Percentiles rank a stretch among this genome's conserved stretches.
Conservation (phyloP, 2,113 vertebrate genomes). For the Pavo muticus region DNA sequence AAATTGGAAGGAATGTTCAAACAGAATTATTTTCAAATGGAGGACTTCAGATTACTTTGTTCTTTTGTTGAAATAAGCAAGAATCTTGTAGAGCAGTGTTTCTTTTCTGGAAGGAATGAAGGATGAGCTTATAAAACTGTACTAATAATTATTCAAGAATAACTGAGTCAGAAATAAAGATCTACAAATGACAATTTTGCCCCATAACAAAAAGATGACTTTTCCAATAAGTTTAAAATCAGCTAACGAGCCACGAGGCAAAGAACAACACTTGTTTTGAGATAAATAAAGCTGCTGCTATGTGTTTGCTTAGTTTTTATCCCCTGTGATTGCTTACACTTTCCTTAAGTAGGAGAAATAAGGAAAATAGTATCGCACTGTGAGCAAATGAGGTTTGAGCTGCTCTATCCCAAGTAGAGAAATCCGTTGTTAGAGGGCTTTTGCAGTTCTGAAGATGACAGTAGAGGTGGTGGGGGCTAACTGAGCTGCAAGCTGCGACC, state of each 20-base stretch:
- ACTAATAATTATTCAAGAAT: background rate
- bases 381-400: background rate
- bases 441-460: background rate
- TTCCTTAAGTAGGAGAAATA: background rate
- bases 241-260: background rate
- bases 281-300: background rate
- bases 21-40: background rate
- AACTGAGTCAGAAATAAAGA: slow-evolving; percentile 27
- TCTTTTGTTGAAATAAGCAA: background rate
- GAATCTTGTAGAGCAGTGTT: background rate
- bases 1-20: background rate
- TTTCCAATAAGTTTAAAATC: slow-evolving; percentile 8
- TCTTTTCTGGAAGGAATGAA: background rate
- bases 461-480: background rate
- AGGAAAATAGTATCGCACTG: background rate
- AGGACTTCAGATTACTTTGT: background rate
- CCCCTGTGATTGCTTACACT: background rate
- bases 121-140: background rate
- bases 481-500: background rate
- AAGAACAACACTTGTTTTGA: background rate
- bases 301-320: background rate
- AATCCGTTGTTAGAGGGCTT: background rate
- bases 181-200: background rate
- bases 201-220: background rate
- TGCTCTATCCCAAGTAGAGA: background rate